phyloP scores from a whole-genome alignment of 23 tunicate genomes.

The Botrylloides violaceus region DNA sequence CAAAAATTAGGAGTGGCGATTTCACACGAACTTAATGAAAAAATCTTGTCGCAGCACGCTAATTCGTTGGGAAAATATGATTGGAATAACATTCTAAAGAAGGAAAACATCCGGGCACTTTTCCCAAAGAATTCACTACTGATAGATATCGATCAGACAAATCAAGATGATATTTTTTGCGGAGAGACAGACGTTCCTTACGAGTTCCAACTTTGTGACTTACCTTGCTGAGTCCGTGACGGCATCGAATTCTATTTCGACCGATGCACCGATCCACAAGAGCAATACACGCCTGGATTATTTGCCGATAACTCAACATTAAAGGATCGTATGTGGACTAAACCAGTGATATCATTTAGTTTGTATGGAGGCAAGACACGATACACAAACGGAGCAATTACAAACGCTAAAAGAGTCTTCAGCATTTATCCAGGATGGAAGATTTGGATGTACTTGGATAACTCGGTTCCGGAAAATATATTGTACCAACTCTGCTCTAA shows the following conservation, averaged over 20 bases:
- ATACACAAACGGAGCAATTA: background rate
- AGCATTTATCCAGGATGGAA: conserved; percentile 18
- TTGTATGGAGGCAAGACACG: background rate
- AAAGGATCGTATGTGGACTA: background rate
- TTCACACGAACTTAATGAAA: background rate
- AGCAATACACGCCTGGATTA: no score
- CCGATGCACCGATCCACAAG: background rate
- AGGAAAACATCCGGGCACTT: background rate
- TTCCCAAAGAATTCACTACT: background rate
- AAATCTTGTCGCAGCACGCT: background rate
- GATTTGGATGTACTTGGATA: conserved; percentile 10
- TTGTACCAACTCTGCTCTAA: background rate
- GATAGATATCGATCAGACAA: background rate
- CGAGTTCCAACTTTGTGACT: background rate
- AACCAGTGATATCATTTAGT: background rate
- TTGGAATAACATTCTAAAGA: background rate
- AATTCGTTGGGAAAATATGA: background rate
- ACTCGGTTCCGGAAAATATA: background rate
- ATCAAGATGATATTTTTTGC: background rate
- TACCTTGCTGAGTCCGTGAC: background rate
- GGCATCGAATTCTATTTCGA: conserved; percentile 3
- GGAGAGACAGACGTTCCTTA: background rate
- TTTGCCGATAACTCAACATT: no score
- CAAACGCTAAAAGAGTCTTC: conserved; percentile 11
- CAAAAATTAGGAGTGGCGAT: background rate